These are phyloP conservation scores for Drosophila biarmipes DNA, from an alignment of 1,140 invertebrate species.

Conservation along the genomic window DNA sequence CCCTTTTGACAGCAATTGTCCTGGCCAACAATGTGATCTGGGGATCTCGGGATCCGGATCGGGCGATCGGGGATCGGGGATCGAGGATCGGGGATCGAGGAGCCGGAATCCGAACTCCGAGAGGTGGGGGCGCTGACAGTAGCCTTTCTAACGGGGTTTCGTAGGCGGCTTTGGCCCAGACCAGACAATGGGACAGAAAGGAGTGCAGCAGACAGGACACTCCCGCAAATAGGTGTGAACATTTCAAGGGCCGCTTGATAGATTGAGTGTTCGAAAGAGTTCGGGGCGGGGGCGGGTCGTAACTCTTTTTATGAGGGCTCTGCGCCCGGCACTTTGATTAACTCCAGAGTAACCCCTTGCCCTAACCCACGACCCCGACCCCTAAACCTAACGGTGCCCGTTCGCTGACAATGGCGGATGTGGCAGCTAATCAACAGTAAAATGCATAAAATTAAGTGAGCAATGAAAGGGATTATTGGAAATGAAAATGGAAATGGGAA, in stretches of 20 bases:
- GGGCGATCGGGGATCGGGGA: too few species aligned
- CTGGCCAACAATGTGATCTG: conserved; percentile 45
- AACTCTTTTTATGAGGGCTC: conserved; percentile 65
- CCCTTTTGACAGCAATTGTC: conserved; percentile 72
- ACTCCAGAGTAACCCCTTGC: conserved; percentile 31
- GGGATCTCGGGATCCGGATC: too few species aligned
- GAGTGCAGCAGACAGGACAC: conserved; percentile 4
- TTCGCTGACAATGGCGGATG: conserved; percentile 47
- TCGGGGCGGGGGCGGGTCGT: neutral
- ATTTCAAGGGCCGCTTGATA: conserved; percentile 62
- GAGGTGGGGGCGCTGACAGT: neutral
- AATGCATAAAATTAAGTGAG: conserved; percentile 80
- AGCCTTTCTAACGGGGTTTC: conserved; percentile 66
- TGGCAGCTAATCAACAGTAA: conserved; percentile 78
- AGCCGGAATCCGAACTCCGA: neutral
- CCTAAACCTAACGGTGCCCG: conserved; percentile 33
- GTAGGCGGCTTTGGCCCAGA: conserved; percentile 65
- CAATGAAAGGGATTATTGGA: conserved; percentile 27
- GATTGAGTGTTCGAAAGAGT: conserved; percentile 26
- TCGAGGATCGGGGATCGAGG: conserved; percentile 13
- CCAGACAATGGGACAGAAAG: conserved; percentile 27
- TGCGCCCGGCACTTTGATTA: conserved; percentile 44
- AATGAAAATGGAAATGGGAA: too few species aligned
- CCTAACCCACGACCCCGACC: too few species aligned
- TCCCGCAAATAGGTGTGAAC: conserved; percentile 64